Base-by-base conservation (phyloP, 2,797 vertebrate species). In the Melanotaenia maccullochi region DNA sequence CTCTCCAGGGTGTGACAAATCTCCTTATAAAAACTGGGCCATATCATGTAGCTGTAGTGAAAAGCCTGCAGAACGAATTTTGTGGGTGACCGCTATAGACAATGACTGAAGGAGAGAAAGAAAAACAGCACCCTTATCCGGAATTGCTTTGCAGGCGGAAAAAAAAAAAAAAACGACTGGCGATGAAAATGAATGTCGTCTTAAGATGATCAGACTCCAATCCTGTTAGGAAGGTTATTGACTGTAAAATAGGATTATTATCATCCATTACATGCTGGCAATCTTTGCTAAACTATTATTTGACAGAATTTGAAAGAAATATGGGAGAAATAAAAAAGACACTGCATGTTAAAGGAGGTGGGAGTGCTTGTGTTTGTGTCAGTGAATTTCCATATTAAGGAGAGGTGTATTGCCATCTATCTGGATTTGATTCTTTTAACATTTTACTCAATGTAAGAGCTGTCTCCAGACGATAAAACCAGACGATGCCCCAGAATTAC, bases 1-100 rank as follows among this genome's bases (percentile, higher is more conserved):
- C 85, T 71, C 84, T 79, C 64, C 62, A 40, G 81, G 76, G 73
- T 85, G 85, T 32, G 78, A 79, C 84, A 77, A 83, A 88, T 79
- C 73, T 75, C 56, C 63, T 78, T 51, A 59, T 36, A 38, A 65
- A 79, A 89, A 84, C 70, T 70, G 65, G 87, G 77, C 56, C 83
- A 85, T 65, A 68, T 56, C 68, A 62, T 76, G 68, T 35, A 47
- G 40, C 70, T 71, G 36, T n/a, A 36, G 18, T 58, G 44, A 33
- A 47, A 60, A 75, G 55, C 56, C 30, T 22, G 42, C 60, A 69
- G n/a, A 54, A 75, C 42, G 64, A 44, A 65, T 84, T 78, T 85
- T 82, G 73, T 60, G 60, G 63, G 40, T 87, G 83, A 85, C 75
- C 71, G 75, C 71, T 78, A 69, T 59, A 80, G 71, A 64, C 58